Conservation (phyloP, 2,113 vertebrate genomes). For the Motacilla tschutschensis region DNA sequence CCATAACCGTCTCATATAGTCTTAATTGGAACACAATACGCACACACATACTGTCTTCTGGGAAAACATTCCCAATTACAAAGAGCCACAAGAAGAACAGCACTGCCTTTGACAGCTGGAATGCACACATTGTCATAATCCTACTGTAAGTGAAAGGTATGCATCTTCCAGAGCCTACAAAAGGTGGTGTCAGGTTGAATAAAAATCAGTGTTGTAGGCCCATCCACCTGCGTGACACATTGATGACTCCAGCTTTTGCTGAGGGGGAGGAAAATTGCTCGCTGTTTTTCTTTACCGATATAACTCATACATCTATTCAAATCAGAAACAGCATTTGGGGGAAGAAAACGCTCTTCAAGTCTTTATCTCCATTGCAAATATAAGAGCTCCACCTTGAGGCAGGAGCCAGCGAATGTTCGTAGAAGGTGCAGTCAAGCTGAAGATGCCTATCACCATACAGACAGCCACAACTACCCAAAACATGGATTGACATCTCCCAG, state of each 20-base stretch:
- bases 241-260: not conserved
- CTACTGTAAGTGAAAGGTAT: not conserved
- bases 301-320: not conserved
- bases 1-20: not conserved
- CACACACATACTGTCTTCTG: not conserved
- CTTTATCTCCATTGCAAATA: conserved; percentile 26
- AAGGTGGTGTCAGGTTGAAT: not conserved
- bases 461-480: not conserved
- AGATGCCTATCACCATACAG: not conserved
- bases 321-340: not conserved
- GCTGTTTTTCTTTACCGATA: conserved; percentile 11
- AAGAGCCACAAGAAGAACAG: not conserved
- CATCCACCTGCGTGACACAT: not conserved
- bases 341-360: not conserved
- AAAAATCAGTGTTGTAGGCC: not conserved
- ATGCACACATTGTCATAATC: not conserved
- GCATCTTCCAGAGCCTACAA: not conserved
- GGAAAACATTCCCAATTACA: not conserved
- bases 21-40: conserved; percentile 39
- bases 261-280: not conserved
- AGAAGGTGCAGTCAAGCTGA: not conserved
- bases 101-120: not conserved
- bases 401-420: not conserved
- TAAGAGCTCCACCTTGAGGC: conserved; percentile 72
- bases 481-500: not conserved